Base-by-base conservation (phyloP, 2,888 invertebrate species). In the Limnephilus auricula region DNA sequence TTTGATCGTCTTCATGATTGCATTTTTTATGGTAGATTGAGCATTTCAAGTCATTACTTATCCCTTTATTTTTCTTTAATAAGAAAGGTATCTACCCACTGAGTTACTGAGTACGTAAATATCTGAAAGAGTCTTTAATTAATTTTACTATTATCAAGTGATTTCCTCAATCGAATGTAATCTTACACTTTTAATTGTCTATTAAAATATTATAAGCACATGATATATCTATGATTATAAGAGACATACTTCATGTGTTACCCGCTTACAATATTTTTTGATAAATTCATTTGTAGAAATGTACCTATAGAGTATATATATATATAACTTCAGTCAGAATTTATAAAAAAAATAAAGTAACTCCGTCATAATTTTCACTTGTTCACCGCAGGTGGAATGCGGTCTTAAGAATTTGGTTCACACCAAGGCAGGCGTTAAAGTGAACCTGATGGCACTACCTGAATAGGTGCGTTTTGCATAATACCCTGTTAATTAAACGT, bases 381-480 rank as follows among this genome's bases (percentile, higher is more conserved):
- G 34, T 32, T 88, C 32, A 34, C 78, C 34, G 40, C 40, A 32
- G n/a, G 34, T 37, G 87, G 87, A 88, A 88, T 88, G 87, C 37
- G 87, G 87, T 88, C 87, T 30, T 79, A 30, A 78, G 10, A 88
- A 88, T 88, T 88, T 50, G 15, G 31, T n/a, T 78, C 37, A n/a
- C 37, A 37, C 9, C 18, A n/a, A 12, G 13, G 87, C 34, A 25
- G 25, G 78, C 4, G 30, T 18, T 31, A 32, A 30, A 87, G 87
- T 5, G 5, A 32, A 25, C 12, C 31, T 31, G 45, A 50, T 25
- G 87, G 34, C 78, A 88, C 78, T 88, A 79, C 37, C 78, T 25
- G 32, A 88, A 79, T 30, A 79, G 78, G 79, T 34, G 78, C 78
- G 32, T 78, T 78, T n/a, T 25, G 34, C n/a, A 34, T 25, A 78